These are phyloP conservation scores for Halictus quadricinctus DNA, from an alignment of 2,888 invertebrate genomes.

Conservation along the genomic window DNA sequence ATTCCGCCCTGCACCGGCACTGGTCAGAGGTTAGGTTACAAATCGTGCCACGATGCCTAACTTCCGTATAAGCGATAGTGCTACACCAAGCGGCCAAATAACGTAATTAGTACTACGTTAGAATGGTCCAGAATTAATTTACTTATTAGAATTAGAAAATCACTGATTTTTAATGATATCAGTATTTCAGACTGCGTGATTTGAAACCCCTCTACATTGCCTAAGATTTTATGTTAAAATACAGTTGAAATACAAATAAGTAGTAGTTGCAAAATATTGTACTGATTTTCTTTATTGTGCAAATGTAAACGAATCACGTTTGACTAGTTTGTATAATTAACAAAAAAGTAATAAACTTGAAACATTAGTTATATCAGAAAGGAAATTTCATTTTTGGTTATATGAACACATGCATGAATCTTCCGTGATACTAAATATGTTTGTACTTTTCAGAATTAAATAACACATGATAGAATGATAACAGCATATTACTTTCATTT, in stretches of 20 bases:
- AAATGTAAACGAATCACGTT: conserved; percentile 46
- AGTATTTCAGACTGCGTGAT: no score
- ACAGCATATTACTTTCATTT: conserved; percentile 25
- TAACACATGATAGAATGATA: conserved; percentile 29
- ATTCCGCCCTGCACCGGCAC: no score
- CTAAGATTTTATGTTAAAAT: conserved; percentile 22
- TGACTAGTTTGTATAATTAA: conserved; percentile 56
- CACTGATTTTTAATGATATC: no score
- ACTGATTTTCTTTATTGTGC: conserved; percentile 37
- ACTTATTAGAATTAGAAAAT: no score
- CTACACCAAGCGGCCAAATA: no score
- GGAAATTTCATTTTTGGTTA: neutral
- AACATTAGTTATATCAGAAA: conserved; percentile 17
- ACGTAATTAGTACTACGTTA: no score
- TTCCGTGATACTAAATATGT: conserved; percentile 12
- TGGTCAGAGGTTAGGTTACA: no score
- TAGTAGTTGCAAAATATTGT: conserved; percentile 41
- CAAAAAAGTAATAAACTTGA: conserved; percentile 31
- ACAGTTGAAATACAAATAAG: conserved; percentile 51
- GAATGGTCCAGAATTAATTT: no score
- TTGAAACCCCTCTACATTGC: neutral
- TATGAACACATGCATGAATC: conserved; percentile 14
- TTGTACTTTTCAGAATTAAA: conserved; percentile 6
- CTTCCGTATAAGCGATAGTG: no score
- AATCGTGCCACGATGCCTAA: no score